Evolutionary conservation across 2,797 vertebrate genomes (phyloP), one percentile per base, ranked within the genome.

Genomic region (Catamblyrhynchus diadema): DNA sequence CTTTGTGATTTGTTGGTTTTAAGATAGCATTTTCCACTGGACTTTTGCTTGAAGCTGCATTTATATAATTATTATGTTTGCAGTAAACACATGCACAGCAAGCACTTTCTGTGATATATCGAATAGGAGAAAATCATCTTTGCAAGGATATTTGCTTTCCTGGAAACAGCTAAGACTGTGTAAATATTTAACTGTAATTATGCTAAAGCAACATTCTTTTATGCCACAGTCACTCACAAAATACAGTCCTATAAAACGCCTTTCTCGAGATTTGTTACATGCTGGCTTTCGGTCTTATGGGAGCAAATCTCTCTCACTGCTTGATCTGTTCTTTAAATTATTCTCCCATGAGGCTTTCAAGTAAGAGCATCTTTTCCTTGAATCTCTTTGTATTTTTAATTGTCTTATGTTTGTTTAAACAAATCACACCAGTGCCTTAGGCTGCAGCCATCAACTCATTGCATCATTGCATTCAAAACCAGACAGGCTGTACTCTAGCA

Each of bases 361-460:
- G 93, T 94, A 93, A 94, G 93, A 97, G 87, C 89, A 94, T 96
- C 93, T 95, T 95, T 97, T 92, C 90, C 92, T 93, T 94, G 95
- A 95, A 97, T 94, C 93, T 95, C 95, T 96, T 97, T 97, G 95
- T 96, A 93, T 94, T 96, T 96, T 96, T 97, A 97, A 97, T 97
- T 96, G 96, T 95, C 95, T 96, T 97, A 96, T 94, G 95, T 96
- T 97, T 97, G 96, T 96, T 97, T 96, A 96, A 96, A 97, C 91
- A 97, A 96, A 96, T 95, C 95, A 92, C 95, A 95, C 93, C 72
- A 95, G 66, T 37, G 95, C 95, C 94, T 95, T 80, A 94, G 93
- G 97, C 93, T 88, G 60, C 48, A 93, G 66, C 54, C 81, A 6
- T 88, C n/a, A 6, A 82, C 75, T 89, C 81, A 53, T 72, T 92